Conservation (phyloP, 2,797 vertebrate species). For the Falco rusticolus region DNA sequence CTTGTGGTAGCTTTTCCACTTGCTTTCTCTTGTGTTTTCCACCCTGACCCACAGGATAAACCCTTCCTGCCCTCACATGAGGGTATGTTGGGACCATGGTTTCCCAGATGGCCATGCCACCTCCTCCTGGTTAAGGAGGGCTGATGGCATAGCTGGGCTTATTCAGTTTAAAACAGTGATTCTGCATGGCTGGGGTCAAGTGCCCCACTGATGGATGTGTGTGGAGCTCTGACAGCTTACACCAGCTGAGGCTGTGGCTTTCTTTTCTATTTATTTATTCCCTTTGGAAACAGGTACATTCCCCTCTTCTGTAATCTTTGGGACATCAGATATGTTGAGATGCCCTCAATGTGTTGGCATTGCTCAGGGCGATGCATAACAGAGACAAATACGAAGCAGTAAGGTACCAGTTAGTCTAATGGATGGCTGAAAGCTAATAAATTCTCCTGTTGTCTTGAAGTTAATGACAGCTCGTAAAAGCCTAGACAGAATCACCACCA, state of each 20-base stretch:
- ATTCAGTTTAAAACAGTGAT: not conserved
- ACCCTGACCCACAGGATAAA: not conserved
- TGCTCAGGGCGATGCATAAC: not conserved
- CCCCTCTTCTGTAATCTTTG: not conserved
- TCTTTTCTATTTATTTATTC: not conserved
- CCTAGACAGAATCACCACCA: not conserved
- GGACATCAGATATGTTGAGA: not conserved
- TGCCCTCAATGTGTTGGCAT: not conserved
- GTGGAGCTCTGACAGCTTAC: not conserved
- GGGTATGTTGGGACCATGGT: fast-evolving
- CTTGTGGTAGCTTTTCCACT: not conserved
- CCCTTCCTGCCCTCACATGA: not conserved
- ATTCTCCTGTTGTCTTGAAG: not conserved
- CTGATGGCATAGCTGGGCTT: not conserved
- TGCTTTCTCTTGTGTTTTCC: not conserved
- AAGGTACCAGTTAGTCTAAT: not conserved
- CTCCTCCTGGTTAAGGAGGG: fast-evolving
- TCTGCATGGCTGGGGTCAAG: not conserved
- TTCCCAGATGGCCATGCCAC: not conserved
- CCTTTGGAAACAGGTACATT: not conserved
- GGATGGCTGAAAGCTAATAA: not conserved
- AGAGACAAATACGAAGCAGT: not conserved
- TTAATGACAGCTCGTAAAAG: not conserved
- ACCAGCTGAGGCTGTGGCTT: not conserved
- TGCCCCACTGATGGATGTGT: not conserved